phyloP scores from a whole-genome alignment of 2,888 invertebrate genomes.

The Xestia sexstrigata region DNA sequence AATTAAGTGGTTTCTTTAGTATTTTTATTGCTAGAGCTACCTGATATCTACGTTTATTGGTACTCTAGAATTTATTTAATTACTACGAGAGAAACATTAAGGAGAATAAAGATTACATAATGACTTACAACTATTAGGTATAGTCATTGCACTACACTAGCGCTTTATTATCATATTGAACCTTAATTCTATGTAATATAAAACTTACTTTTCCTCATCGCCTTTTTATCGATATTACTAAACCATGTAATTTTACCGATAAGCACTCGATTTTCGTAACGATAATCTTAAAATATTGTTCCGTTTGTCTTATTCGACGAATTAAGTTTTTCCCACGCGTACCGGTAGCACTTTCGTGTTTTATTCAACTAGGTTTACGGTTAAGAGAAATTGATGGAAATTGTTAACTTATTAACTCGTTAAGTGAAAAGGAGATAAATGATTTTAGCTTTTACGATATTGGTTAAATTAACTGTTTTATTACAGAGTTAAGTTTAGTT shows the following conservation, averaged over 20 bases:
- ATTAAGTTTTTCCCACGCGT: constrained; percentile 60
- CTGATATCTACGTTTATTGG: constrained; percentile 74
- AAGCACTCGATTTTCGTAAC: constrained; percentile 42
- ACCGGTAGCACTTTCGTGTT: constrained; percentile 34
- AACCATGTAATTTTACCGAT: constrained; percentile 47
- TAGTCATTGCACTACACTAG: constrained; percentile 7
- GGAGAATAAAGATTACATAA: constrained; percentile 62
- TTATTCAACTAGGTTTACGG: constrained; percentile 13
- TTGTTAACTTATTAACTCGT: constrained; percentile 41
- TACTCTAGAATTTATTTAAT: constrained; percentile 71
- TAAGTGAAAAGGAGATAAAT: constrained; percentile 49
- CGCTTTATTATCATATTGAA: constrained; percentile 1
- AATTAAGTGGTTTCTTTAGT: constrained; percentile 79
- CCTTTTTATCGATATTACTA: not conserved
- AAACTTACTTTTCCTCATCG: not conserved
- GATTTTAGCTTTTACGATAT: constrained; percentile 44
- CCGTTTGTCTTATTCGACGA: constrained; percentile 32
- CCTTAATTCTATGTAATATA: constrained; percentile 1
- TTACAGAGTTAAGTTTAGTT: constrained; percentile 18
- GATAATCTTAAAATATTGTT: constrained; percentile 29
- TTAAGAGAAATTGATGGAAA: constrained; percentile 41
- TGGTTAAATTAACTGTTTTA: constrained; percentile 29
- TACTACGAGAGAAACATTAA: constrained; percentile 65
- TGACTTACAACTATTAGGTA: constrained; percentile 39
- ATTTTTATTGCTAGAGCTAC: constrained; percentile 79